Conservation (phyloP, 1,140 invertebrate species). For the Drosophila sulfurigaster region DNA sequence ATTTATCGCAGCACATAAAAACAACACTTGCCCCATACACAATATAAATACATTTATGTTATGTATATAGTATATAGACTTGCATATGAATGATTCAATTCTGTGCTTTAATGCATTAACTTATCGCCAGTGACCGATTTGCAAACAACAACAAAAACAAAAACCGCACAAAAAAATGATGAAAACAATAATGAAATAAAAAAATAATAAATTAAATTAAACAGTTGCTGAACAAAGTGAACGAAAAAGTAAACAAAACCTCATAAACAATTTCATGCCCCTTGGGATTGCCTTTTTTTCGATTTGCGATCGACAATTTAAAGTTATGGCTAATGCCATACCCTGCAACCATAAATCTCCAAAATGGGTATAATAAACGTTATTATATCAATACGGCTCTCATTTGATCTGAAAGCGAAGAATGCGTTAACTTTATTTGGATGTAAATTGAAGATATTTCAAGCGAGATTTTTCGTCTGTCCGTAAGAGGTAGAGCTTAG, state of each 20-base stretch:
- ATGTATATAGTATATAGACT: not conserved
- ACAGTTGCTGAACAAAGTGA: conserved; percentile 37
- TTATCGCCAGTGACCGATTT: conserved; percentile 46
- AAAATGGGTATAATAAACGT: not conserved
- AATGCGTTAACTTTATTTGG: not conserved
- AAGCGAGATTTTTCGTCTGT: too few species aligned
- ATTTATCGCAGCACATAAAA: conserved; percentile 45
- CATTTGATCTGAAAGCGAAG: not conserved
- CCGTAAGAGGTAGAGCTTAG: too few species aligned
- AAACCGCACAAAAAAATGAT: conserved; percentile 1
- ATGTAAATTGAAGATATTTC: too few species aligned
- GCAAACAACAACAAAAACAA: conserved; percentile 17
- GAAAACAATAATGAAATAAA: conserved; percentile 22
- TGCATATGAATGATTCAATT: conserved; percentile 8
- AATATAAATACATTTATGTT: conserved; percentile 5
- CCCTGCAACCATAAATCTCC: not conserved
- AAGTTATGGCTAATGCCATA: conserved; percentile 7
- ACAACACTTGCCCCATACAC: conserved; percentile 1
- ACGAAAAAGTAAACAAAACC: conserved; percentile 17
- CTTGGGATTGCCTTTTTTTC: not conserved
- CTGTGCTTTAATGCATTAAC: conserved; percentile 56
- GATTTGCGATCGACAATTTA: conserved; percentile 12
- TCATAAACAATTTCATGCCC: conserved; percentile 28
- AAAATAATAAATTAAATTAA: conserved; percentile 33
- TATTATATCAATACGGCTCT: not conserved